A percentile compares a stretch with the other conserved stretches of the same genome.
Conservation (phyloP, 2,888 invertebrate genomes). For the Apocheima hispidaria region DNA sequence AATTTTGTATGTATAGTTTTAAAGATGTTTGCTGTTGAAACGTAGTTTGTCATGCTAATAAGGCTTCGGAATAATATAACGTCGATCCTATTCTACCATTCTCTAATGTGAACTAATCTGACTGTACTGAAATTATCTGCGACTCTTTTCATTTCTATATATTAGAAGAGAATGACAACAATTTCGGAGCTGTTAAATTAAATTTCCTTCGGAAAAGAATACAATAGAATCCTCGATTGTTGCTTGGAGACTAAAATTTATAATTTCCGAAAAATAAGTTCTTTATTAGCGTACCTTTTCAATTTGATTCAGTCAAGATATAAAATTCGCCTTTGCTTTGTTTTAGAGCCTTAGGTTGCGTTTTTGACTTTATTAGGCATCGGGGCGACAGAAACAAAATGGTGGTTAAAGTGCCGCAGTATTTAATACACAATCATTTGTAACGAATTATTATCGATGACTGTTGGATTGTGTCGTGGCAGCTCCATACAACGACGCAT, state of each 20-base stretch:
- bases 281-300: neutral
- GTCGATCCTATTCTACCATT: neutral
- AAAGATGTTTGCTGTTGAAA: conserved; percentile 14
- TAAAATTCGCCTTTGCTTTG: neutral
- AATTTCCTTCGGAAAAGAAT: neutral
- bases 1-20: conserved; percentile 2
- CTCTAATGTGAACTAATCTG: neutral
- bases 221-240: neutral
- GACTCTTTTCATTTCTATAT: neutral
- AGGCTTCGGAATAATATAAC: neutral
- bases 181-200: neutral
- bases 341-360: neutral
- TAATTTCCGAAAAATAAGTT: no score
- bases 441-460: neutral
- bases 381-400: neutral
- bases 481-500: no score
- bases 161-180: neutral
- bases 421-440: neutral
- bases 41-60: conserved; percentile 2
- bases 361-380: neutral
- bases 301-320: no score
- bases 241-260: neutral
- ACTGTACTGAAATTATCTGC: neutral
- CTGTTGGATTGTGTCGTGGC: no score
- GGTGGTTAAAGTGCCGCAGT: neutral